Evolutionary conservation across 2,888 invertebrate species (phyloP).

Genomic region (Drosophila nigricruria): DNA sequence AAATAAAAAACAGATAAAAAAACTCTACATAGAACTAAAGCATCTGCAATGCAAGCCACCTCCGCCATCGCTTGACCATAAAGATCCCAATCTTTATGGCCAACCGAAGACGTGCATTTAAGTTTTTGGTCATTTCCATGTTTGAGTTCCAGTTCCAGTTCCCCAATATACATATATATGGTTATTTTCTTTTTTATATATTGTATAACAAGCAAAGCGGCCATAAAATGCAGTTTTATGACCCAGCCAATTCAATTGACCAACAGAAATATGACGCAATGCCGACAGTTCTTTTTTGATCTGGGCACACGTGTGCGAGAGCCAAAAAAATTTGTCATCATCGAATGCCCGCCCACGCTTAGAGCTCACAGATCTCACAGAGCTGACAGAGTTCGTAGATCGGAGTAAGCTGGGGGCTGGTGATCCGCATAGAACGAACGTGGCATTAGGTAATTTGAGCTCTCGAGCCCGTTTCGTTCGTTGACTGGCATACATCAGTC

Average conservation of each 20-base stretch:
- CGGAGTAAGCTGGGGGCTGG: conserved; percentile 13
- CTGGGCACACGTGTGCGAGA: conserved; percentile 58
- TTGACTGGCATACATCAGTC: conserved; percentile 71
- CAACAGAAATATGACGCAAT: conserved; percentile 55
- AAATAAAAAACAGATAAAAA: background rate
- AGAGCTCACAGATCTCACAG: background rate
- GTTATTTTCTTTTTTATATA: conserved; percentile 9
- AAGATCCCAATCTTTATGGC: conserved; percentile 64
- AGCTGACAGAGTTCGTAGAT: background rate
- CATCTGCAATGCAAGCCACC: conserved; percentile 30
- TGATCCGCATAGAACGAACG: conserved; percentile 49
- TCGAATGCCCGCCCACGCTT: conserved; percentile 63
- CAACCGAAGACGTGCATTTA: conserved; percentile 58
- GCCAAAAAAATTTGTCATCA: conserved; percentile 65
- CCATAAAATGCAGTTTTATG: conserved; percentile 71
- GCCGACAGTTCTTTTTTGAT: conserved; percentile 39
- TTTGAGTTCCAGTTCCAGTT: conserved; percentile 47
- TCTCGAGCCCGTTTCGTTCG: conserved; percentile 37
- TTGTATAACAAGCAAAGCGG: conserved; percentile 21
- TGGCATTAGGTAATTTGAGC: conserved; percentile 54
- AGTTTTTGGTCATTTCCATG: conserved; percentile 58
- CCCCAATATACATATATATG: conserved; percentile 27
- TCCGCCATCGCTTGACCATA: conserved; percentile 17
- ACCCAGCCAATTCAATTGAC: conserved; percentile 46
- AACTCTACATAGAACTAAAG: conserved; percentile 56